Base-by-base conservation (phyloP, 1,140 invertebrate species). In the Melanaphis sacchari region DNA sequence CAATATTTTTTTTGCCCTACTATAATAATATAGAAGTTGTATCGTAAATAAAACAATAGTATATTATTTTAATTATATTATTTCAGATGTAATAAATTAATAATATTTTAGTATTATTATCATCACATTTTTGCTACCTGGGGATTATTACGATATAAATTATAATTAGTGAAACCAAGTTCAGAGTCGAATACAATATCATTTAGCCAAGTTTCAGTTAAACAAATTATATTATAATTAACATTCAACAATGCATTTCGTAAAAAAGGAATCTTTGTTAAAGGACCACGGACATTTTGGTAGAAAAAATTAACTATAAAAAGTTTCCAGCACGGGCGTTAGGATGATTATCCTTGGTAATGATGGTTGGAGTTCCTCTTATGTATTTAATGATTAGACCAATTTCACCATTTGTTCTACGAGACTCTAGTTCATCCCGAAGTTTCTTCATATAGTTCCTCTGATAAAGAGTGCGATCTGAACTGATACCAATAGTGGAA, bases 191-290 rank as follows among this genome's bases (percentile, higher is more conserved):
- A 31, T 43, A 85, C 84, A 87, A 49, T 88, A 36, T 88, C 18
- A 88, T 88, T 88, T 88, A 88, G 21, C 43, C 85, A 88, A 15
- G 26, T 88, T 88, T 88, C 43, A 88, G 26, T 46, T 88, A n/a
- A 88, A 88, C 84, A 88, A 49, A 88, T 49, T n/a, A 88, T 88
- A 88, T 88, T 11, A 88, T 88, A 88, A 88, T 49, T 36, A 46
- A 88, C 26, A 88, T 88, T 88, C 15, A 49, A 88, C 36, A 88
- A 88, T 7, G 43, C 85, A n/a, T 88, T 88, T 7, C 43, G 26
- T 49, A 88, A 88, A 88, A 88, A 88, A 88, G 41, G 9, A 2
- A 88, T 46, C 24, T 88, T 49, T 18, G 41, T 88, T 88, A 88
- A 49, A 88, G 49, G 43, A 49, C 85, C 85, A 88, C 8, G 43